Evolutionary conservation across 1,140 invertebrate genomes (phyloP).

Genomic region (Drosophila sp.): DNA sequence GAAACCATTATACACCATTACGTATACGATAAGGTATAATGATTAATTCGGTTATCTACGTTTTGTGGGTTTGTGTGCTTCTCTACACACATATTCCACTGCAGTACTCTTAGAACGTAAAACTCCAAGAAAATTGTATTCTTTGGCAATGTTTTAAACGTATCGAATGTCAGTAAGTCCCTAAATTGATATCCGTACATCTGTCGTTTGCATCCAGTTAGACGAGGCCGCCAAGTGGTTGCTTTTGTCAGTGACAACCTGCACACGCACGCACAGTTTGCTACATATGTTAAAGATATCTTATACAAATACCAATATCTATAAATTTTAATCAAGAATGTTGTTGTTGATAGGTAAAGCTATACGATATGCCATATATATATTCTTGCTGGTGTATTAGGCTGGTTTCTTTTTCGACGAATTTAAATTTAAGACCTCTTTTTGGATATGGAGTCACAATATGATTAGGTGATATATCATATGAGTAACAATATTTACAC

Average conservation of each 20-base stretch:
- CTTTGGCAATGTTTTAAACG: too few species aligned
- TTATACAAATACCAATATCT: slow-evolving; percentile 6
- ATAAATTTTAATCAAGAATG: slow-evolving; percentile 11
- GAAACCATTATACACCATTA: background rate
- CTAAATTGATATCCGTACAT: too few species aligned
- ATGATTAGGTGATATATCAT: background rate
- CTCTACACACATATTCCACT: too few species aligned
- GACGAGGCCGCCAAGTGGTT: too few species aligned
- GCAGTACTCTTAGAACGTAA: too few species aligned
- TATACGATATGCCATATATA: background rate
- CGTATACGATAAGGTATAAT: slow-evolving; percentile 4
- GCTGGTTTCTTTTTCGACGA: background rate
- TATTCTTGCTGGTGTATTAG: background rate
- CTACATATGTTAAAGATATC: slow-evolving; percentile 3
- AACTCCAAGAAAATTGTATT: too few species aligned
- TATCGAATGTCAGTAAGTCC: too few species aligned
- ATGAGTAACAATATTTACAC: slow-evolving; percentile 2
- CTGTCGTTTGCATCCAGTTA: too few species aligned
- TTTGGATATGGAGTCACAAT: background rate
- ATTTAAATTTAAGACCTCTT: background rate
- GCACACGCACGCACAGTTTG: background rate
- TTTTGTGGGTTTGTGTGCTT: background rate
- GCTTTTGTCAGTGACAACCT: background rate
- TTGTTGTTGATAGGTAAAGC: slow-evolving; percentile 1
- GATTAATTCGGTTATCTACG: slow-evolving; percentile 3